Evolutionary conservation across 2,888 invertebrate species (phyloP).

Genomic region (Amorpha juglandis): DNA sequence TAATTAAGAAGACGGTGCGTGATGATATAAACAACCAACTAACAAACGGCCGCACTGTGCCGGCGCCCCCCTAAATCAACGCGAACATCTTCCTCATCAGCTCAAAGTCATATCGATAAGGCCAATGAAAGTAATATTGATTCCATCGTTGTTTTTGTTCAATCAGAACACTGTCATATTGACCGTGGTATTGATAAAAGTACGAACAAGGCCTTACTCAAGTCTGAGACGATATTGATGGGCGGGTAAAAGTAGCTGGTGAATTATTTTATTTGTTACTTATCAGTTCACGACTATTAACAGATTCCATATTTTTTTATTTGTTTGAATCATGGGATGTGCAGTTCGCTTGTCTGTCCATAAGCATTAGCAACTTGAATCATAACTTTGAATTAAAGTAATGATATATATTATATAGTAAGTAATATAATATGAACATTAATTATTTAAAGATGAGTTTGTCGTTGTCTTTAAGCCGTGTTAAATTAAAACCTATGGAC

Average conservation of each 20-base stretch:
- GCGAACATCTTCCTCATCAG: conserved; percentile 39
- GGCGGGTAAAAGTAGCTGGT: neutral
- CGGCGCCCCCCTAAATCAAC: conserved; percentile 37
- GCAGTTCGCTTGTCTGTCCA: too few relatives aligned
- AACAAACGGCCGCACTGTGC: conserved; percentile 40
- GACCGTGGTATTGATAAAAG: conserved; percentile 8
- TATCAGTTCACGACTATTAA: too few relatives aligned
- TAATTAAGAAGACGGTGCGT: conserved; percentile 55
- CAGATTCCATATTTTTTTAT: neutral
- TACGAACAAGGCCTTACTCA: neutral
- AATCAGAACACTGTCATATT: conserved; percentile 14
- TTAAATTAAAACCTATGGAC: too few relatives aligned
- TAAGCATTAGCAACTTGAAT: too few relatives aligned
- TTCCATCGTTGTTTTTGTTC: conserved; percentile 23
- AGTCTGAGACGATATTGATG: neutral
- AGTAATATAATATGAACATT: too few relatives aligned
- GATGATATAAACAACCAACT: conserved; percentile 43
- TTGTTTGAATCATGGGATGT: too few relatives aligned
- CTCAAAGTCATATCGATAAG: conserved; percentile 41
- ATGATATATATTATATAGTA: too few relatives aligned
- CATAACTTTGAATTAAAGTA: too few relatives aligned
- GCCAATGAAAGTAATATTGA: conserved; percentile 48
- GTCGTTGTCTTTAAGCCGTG: too few relatives aligned
- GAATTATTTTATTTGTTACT: neutral
- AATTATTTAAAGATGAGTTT: too few relatives aligned